phyloP scores from a whole-genome alignment of 2,797 vertebrate species.

The Falco naumanni region DNA sequence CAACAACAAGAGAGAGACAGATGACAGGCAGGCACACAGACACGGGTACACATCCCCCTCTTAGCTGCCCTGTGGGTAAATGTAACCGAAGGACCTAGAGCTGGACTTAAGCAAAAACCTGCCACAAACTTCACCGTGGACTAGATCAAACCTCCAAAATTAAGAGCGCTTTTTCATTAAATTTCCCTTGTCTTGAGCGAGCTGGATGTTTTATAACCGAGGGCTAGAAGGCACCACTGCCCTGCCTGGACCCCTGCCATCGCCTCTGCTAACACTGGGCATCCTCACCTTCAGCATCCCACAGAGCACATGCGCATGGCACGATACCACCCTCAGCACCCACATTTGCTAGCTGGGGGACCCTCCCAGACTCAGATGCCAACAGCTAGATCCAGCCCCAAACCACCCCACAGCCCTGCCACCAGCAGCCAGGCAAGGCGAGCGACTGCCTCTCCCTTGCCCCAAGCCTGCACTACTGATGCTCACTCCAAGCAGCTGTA shows the following conservation, averaged over 20 bases:
- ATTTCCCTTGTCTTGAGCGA: background rate
- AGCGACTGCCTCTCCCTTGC: background rate
- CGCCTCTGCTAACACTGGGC: fast-evolving
- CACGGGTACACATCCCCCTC: background rate
- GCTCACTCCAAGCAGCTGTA: background rate
- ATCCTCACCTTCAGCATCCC: background rate
- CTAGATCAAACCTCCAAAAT: background rate
- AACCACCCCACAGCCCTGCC: background rate
- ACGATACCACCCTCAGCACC: background rate
- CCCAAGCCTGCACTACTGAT: fast-evolving
- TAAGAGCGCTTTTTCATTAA: background rate
- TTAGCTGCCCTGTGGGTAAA: background rate
- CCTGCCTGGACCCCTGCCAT: background rate
- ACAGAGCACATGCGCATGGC: fast-evolving
- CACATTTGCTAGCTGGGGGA: fast-evolving
- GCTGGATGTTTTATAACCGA: background rate
- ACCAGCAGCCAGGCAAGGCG: background rate
- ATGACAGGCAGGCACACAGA: background rate
- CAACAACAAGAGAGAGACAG: background rate
- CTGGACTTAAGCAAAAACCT: background rate
- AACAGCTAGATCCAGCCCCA: background rate
- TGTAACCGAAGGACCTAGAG: background rate
- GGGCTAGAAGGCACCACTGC: background rate
- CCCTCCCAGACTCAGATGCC: no score
- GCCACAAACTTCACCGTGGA: background rate